These are phyloP conservation scores for Chaitophorus viminalis DNA, from an alignment of 2,888 invertebrate genomes.

Conservation along the genomic window DNA sequence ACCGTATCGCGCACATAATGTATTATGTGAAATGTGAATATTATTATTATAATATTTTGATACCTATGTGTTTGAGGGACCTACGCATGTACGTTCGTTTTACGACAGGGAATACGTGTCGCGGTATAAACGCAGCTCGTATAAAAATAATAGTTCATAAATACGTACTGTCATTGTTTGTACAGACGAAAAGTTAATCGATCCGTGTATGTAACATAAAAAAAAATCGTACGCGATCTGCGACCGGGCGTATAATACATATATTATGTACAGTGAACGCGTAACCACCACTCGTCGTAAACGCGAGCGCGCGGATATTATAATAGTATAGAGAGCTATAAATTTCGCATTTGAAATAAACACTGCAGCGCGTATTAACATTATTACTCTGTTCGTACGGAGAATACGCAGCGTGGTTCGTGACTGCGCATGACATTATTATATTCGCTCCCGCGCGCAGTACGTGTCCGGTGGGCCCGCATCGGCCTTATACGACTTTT, in stretches of 20 bases:
- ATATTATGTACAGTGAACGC: background rate
- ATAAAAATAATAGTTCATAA: background rate
- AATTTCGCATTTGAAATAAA: slow-evolving; percentile 49
- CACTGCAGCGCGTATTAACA: slow-evolving; percentile 28
- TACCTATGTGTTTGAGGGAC: background rate
- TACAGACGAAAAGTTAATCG: slow-evolving; percentile 29
- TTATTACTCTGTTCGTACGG: background rate
- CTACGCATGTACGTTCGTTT: background rate
- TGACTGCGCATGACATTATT: slow-evolving; percentile 58
- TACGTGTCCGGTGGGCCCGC: slow-evolving; percentile 58
- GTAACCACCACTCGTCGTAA: background rate
- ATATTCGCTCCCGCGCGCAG: slow-evolving; percentile 7
- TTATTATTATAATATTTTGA: no score
- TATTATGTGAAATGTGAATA: background rate
- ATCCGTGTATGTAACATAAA: background rate
- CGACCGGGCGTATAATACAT: background rate
- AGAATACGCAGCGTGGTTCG: background rate
- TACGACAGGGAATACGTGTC: slow-evolving; percentile 24
- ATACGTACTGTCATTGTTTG: background rate
- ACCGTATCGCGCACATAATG: background rate
- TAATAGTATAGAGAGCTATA: background rate
- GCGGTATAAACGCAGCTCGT: background rate
- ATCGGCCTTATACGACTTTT: slow-evolving; percentile 52
- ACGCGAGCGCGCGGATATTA: background rate
- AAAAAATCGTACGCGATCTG: background rate